Base-by-base conservation (phyloP, 2,113 vertebrate species). In the Cyanoramphus novaezelandiae region DNA sequence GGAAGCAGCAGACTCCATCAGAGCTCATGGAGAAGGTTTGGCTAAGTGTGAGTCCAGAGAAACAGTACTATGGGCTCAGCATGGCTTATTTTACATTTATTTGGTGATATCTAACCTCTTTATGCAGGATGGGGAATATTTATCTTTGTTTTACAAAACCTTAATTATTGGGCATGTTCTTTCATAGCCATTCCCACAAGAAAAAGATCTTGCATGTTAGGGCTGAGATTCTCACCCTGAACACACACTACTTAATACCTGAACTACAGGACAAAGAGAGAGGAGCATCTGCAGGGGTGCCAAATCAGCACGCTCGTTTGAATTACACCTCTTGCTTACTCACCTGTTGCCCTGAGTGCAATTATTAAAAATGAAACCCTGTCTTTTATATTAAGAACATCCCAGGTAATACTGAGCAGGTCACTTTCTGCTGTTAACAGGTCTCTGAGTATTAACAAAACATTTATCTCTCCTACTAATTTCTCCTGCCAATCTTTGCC, bases 21-120 rank as follows among this genome's bases (percentile, higher is more conserved):
- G 41, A 1, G 9, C 25, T 33, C 24, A 6, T 0, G 0, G 39
- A 9, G 25, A 9, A 19, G n/a, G 23, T 7, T 2, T 4, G 31
- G 39, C 43, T 47, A 29, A 47, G 6, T 3, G 6, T 25, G 52
- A 86, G 69, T 17, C 55, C 67, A 41, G 47, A 57, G 31, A 9
- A 91, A 46, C 24, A 0, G 0, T 3, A 2, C 39, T 31, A 28
- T 39, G 47, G 28, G 64, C 37, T 82, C 59, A 64, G 55, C 17
- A n/a, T 3, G 5, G 15, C 12, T 67, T 21, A 4, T 4, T 28
- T 31, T 47, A 29, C 29, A 1, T 33, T 47, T 57, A 19, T 57
- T 2, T 78, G n/a, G 47, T n/a, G 24, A 8, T 23, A 24, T 41
- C 20, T 75, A 75, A 39, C 44, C 5, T 25, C 31, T 18, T 33